Conservation (phyloP, 2,888 invertebrate species). For the Cephus spinipes region DNA sequence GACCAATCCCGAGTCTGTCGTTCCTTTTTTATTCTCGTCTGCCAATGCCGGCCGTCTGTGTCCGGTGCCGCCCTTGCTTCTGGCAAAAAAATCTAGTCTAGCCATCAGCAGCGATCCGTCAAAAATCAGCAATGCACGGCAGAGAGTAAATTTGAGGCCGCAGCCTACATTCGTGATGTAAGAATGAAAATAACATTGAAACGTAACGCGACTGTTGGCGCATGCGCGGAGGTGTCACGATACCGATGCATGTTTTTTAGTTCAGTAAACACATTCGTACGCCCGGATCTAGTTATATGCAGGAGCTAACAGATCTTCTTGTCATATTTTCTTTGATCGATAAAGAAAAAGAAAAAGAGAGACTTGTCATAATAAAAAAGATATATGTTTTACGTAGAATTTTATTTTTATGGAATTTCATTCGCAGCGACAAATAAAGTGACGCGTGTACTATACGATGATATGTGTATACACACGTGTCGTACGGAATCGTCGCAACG, state of each 20-base stretch:
- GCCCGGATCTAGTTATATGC: not conserved
- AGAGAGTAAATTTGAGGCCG: slow-evolving; percentile 29
- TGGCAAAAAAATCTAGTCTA: not conserved
- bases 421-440: slow-evolving; percentile 6
- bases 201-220: not conserved
- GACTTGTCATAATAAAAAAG: not conserved
- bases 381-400: not conserved
- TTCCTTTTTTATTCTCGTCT: not conserved
- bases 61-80: not conserved
- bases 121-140: not conserved
- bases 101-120: not conserved
- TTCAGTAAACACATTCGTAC: slow-evolving; percentile 11
- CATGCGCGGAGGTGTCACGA: not conserved
- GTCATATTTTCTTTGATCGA: not conserved
- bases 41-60: not conserved
- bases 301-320: not conserved
- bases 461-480: not conserved
- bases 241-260: slow-evolving; percentile 7
- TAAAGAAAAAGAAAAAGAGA: not conserved
- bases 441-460: slow-evolving; percentile 4
- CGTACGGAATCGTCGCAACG: not conserved
- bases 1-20: not conserved
- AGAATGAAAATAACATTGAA: slow-evolving; percentile 33
- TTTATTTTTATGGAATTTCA: slow-evolving; percentile 4
- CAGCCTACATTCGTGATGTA: slow-evolving; percentile 41